A percentile compares a stretch with the other conserved stretches of the same genome.
phyloP scores from a whole-genome alignment of 1,140 invertebrate species.

The Heliconius congener region DNA sequence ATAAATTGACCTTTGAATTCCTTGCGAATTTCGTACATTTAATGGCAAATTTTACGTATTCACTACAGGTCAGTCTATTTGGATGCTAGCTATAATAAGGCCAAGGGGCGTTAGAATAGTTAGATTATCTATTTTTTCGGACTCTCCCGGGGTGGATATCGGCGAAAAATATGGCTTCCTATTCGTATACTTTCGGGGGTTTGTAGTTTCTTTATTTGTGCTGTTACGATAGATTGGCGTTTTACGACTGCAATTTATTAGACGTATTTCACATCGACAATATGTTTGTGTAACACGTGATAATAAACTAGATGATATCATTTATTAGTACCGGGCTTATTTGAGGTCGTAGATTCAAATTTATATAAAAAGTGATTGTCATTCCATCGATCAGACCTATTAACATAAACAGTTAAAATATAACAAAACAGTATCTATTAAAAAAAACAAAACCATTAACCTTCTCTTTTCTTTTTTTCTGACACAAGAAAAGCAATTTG shows the following conservation, averaged over 20 bases:
- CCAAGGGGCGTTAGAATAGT: slow-evolving; percentile 76
- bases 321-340: not conserved
- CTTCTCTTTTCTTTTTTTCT: not conserved
- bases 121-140: slow-evolving; percentile 79
- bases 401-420: too few species aligned
- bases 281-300: slow-evolving; percentile 9
- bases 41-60: not conserved
- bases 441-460: not conserved
- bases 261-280: slow-evolving; percentile 24
- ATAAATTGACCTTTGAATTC: slow-evolving; percentile 42
- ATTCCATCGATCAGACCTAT: too few species aligned
- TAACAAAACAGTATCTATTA: too few species aligned
- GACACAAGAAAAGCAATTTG: not conserved
- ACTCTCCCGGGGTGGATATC: slow-evolving; percentile 71
- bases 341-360: too few species aligned
- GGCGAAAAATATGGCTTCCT: slow-evolving; percentile 78
- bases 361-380: too few species aligned
- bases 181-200: slow-evolving; percentile 65
- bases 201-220: slow-evolving; percentile 62
- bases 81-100: slow-evolving; percentile 51
- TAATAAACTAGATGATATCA: slow-evolving; percentile 11
- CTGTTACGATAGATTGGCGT: slow-evolving; percentile 46
- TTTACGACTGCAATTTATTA: slow-evolving; percentile 47
- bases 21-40: slow-evolving; percentile 6
- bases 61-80: slow-evolving; percentile 37